These are phyloP conservation scores for Petroica traversi DNA, from an alignment of 2,113 vertebrate species.

Conservation along the genomic window DNA sequence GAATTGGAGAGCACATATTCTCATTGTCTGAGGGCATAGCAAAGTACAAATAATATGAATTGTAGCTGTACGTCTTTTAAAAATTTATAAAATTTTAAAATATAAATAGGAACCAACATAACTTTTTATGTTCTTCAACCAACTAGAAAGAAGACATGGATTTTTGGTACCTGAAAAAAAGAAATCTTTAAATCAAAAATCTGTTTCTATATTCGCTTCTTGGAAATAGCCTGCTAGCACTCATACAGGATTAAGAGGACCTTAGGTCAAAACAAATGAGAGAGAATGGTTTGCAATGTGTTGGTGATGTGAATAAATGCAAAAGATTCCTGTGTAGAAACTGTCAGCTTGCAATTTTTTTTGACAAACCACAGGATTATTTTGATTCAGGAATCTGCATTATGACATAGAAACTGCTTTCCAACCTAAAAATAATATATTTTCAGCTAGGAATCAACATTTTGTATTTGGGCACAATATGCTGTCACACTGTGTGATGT, in stretches of 20 bases:
- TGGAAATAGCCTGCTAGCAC: background rate
- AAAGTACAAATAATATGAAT: background rate
- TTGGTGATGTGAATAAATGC: background rate
- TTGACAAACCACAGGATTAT: background rate
- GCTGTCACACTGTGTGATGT: conserved; percentile 34
- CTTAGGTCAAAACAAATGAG: background rate
- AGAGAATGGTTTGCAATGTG: background rate
- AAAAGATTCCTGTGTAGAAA: background rate
- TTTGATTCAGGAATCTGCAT: background rate
- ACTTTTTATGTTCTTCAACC: background rate
- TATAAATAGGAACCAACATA: background rate
- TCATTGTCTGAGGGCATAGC: background rate
- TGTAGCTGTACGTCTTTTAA: background rate
- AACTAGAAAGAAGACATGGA: background rate
- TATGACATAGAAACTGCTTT: background rate
- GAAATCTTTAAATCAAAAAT: background rate
- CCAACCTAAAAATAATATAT: background rate
- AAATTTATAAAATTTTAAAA: background rate
- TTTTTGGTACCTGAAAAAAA: background rate
- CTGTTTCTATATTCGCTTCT: background rate
- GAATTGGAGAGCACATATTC: background rate
- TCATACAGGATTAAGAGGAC: background rate
- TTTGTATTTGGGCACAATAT: conserved; percentile 12
- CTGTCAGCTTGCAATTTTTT: conserved; percentile 37
- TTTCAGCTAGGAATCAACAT: conserved; percentile 3